phyloP scores from a whole-genome alignment of 2,888 invertebrate genomes.

The Metacarcinus magister region DNA sequence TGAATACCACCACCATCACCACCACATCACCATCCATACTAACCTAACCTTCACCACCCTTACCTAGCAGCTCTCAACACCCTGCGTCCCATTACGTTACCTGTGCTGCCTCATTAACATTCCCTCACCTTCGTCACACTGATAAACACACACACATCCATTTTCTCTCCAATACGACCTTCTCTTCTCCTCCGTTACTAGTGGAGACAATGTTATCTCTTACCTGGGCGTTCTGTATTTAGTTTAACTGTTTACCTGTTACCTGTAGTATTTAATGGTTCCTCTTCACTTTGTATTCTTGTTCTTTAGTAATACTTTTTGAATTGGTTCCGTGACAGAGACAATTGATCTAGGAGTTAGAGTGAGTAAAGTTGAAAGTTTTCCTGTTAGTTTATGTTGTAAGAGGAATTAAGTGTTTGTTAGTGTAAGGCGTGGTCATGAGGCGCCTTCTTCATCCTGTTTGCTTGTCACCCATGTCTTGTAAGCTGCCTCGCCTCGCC shows the following conservation, averaged over 20 bases:
- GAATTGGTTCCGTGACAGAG: too few relatives aligned
- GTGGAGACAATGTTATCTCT: background rate
- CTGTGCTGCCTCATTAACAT: background rate
- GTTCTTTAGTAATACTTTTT: too few relatives aligned
- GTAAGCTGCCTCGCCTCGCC: background rate
- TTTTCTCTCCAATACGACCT: background rate
- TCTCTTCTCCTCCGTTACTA: background rate
- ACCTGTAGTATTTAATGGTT: background rate
- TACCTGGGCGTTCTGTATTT: background rate
- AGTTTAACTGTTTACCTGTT: background rate
- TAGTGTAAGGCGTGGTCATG: background rate
- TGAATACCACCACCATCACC: background rate
- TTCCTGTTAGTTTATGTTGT: too few relatives aligned
- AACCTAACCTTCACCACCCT: background rate
- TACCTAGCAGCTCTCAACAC: background rate
- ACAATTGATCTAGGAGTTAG: too few relatives aligned
- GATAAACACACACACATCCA: constrained; percentile 46
- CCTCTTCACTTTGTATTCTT: too few relatives aligned
- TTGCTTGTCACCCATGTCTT: background rate
- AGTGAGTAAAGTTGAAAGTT: too few relatives aligned
- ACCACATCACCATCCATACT: background rate
- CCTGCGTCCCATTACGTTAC: constrained; percentile 8
- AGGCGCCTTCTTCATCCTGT: background rate
- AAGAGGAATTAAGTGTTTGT: background rate
- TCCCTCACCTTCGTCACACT: constrained; percentile 8